phyloP scores from a whole-genome alignment of 2,888 invertebrate species.

The Helobdella robusta region DNA sequence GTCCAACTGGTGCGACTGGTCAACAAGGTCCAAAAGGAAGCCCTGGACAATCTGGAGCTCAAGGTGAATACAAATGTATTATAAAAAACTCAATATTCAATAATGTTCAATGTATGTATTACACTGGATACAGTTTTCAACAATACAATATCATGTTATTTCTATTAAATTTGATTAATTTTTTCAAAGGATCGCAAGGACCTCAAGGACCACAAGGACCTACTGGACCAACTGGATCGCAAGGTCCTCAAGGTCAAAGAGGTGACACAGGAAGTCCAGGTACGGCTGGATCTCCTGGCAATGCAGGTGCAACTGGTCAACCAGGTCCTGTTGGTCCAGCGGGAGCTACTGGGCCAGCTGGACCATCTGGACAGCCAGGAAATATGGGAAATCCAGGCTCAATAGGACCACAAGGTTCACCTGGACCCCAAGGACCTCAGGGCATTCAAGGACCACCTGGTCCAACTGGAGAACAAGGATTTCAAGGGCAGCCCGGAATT shows the following conservation, averaged over 20 bases:
- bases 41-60: background rate
- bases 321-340: conserved; percentile 26
- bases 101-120: no score
- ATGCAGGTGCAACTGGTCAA: conserved; percentile 25
- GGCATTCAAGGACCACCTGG: conserved; percentile 30
- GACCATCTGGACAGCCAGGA: conserved; percentile 27
- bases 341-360: conserved; percentile 20
- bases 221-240: conserved; percentile 24
- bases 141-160: no score
- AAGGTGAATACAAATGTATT: no score
- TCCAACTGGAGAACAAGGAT: conserved; percentile 12
- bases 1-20: conserved; percentile 23
- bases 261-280: conserved; percentile 34
- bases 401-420: conserved; percentile 26
- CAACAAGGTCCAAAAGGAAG: conserved; percentile 12
- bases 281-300: conserved; percentile 24
- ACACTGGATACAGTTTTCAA: no score
- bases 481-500: conserved; percentile 9
- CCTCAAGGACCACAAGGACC: conserved; percentile 21
- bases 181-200: conserved; percentile 14
- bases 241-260: conserved; percentile 16
- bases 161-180: no score
- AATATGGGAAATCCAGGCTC: conserved; percentile 22
- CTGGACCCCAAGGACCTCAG: conserved; percentile 24
- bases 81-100: no score